A percentile compares a stretch with the other conserved stretches of the same genome.
These are phyloP conservation scores for Zhuqinia jingwanae DNA, from an alignment of 2,888 invertebrate genomes.

Conservation along the genomic window DNA sequence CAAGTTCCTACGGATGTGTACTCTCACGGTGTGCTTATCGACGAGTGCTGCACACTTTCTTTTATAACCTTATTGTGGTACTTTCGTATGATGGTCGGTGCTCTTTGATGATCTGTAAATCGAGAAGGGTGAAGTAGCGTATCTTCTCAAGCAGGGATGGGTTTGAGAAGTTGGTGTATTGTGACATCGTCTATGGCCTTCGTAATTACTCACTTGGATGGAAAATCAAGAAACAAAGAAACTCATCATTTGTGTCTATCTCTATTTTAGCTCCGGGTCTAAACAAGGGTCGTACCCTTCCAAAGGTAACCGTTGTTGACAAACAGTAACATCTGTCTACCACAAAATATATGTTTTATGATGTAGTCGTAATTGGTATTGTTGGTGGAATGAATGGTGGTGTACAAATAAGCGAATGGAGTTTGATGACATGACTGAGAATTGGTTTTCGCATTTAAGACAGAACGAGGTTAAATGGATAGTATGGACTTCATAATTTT, in stretches of 20 bases:
- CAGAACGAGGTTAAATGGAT: neutral
- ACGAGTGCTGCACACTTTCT: neutral
- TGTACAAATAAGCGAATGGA: no score
- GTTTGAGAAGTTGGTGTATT: constrained; percentile 43
- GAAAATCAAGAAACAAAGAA: constrained; percentile 55
- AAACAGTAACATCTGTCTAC: constrained; percentile 65
- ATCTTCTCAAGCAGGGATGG: neutral
- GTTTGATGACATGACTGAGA: constrained; percentile 4
- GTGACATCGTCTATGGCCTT: constrained; percentile 37
- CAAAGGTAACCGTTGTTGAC: constrained; percentile 77
- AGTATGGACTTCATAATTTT: no score
- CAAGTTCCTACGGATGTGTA: neutral
- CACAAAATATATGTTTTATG: constrained; percentile 38
- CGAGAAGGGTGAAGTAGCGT: neutral
- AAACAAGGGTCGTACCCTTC: constrained; percentile 78
- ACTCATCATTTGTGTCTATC: constrained; percentile 70
- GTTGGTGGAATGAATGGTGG: constrained; percentile 61
- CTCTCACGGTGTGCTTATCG: neutral
- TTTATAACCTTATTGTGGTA: neutral
- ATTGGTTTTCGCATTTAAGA: neutral
- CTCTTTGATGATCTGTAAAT: neutral
- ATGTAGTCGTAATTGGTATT: constrained; percentile 30
- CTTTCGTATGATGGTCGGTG: constrained; percentile 27
- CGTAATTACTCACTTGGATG: constrained; percentile 48
- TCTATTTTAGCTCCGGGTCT: constrained; percentile 79